These are phyloP conservation scores for Mythimna albipuncta DNA, from an alignment of 2,888 invertebrate species.

Conservation along the genomic window DNA sequence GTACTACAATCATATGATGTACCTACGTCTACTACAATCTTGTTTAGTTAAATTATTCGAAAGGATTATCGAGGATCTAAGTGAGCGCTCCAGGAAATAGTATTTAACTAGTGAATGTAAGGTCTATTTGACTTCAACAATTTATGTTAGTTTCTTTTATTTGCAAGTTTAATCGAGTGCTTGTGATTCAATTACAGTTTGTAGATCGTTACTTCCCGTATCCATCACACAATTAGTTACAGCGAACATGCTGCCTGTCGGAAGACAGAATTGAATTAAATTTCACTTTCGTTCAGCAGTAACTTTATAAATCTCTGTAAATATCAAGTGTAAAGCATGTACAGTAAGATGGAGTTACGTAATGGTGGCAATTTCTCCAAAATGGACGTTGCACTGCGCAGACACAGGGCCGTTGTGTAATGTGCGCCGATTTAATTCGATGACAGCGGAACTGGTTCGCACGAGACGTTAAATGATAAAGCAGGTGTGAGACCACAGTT, in stretches of 20 bases:
- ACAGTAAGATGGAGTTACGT: slow-evolving; percentile 67
- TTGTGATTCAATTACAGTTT: slow-evolving; percentile 46
- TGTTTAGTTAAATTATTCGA: background rate
- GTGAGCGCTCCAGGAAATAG: background rate
- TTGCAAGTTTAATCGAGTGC: slow-evolving; percentile 41
- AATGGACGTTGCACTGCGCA: slow-evolving; percentile 64
- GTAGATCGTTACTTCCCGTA: slow-evolving; percentile 39
- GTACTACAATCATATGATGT: background rate
- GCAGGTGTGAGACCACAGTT: slow-evolving; percentile 47
- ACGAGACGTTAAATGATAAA: slow-evolving; percentile 43
- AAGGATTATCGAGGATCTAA: background rate
- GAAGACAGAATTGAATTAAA: slow-evolving; percentile 50
- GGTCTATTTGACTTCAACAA: slow-evolving; percentile 14
- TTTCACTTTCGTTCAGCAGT: slow-evolving; percentile 58
- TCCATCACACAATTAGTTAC: slow-evolving; percentile 39
- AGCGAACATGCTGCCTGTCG: slow-evolving; percentile 29
- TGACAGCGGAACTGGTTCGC: slow-evolving; percentile 71
- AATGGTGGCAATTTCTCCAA: slow-evolving; percentile 78
- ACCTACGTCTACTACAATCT: background rate
- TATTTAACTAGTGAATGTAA: slow-evolving; percentile 12
- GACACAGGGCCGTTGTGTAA: slow-evolving; percentile 72
- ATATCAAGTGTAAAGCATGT: slow-evolving; percentile 64
- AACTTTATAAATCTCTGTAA: slow-evolving; percentile 52
- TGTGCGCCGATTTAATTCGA: slow-evolving; percentile 65
- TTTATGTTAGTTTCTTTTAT: slow-evolving; percentile 38